Evolutionary conservation across 2,113 vertebrate species (phyloP).

Genomic region (Campylomormyrus tamandua): DNA sequence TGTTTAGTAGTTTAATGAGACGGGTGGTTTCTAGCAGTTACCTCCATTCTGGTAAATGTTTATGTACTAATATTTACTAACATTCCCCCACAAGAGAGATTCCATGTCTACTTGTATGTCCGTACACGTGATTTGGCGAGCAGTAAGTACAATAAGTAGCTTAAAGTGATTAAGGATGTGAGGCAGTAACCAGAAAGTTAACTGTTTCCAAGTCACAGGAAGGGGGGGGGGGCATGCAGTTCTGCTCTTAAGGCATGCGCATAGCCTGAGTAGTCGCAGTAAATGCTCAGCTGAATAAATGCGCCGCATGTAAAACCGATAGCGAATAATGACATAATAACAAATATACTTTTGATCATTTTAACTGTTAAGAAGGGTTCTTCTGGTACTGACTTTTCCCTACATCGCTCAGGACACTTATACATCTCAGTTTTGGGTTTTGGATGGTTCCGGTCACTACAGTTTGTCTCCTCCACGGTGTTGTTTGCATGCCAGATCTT

Average conservation of each 20-base stretch:
- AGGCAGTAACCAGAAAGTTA: not conserved
- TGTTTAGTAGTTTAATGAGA: conserved; percentile 9
- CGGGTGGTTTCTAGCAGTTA: not conserved
- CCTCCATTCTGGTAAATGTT: conserved; percentile 5
- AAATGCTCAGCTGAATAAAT: not conserved
- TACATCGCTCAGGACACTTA: not conserved
- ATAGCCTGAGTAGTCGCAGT: not conserved
- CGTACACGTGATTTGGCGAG: not conserved
- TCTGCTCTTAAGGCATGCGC: not conserved
- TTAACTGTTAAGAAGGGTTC: not conserved
- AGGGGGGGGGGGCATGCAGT: not conserved
- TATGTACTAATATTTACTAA: conserved; percentile 3
- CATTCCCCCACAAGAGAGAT: not conserved
- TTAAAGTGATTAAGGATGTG: not conserved
- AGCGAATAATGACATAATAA: not conserved
- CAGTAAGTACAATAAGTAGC: not conserved
- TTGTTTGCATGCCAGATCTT: not conserved
- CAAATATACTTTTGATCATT: not conserved
- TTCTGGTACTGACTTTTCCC: not conserved
- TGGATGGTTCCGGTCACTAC: not conserved
- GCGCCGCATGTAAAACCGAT: not conserved
- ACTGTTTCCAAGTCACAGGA: not conserved
- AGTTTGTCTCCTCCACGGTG: not conserved
- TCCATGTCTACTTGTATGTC: not conserved
- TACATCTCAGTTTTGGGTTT: not conserved